These are phyloP conservation scores for Pinctada fucata DNA, from an alignment of 2,888 invertebrate genomes.

Conservation along the genomic window DNA sequence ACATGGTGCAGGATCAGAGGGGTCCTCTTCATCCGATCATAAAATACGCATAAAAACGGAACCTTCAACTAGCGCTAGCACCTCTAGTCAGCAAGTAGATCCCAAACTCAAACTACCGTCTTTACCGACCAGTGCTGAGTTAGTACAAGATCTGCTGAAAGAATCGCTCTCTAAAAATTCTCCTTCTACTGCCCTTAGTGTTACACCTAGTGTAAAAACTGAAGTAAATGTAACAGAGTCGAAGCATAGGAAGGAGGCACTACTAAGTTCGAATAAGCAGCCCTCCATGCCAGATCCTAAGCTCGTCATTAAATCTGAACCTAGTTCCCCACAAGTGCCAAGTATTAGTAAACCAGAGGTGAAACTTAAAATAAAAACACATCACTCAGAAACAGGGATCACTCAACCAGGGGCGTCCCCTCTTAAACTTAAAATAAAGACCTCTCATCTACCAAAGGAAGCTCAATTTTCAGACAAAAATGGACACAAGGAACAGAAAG, in stretches of 20 bases:
- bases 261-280: background rate
- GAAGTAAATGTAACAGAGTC: background rate
- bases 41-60: slow-evolving; percentile 36
- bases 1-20: slow-evolving; percentile 21
- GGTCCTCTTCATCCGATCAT: slow-evolving; percentile 10
- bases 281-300: background rate
- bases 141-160: no score
- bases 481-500: slow-evolving; percentile 33
- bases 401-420: slow-evolving; percentile 48
- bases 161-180: no score
- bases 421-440: slow-evolving; percentile 61
- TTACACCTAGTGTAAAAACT: background rate
- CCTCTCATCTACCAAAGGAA: slow-evolving; percentile 36
- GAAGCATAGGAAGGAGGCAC: background rate
- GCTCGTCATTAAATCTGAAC: slow-evolving; percentile 19
- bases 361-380: background rate
- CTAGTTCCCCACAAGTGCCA: slow-evolving; percentile 8
- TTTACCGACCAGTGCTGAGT: no score
- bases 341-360: background rate
- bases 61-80: slow-evolving; percentile 36
- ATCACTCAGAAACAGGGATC: background rate
- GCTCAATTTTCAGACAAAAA: slow-evolving; percentile 31
- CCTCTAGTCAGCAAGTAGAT: no score
- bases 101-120: no score
- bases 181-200: slow-evolving; percentile 1